These are phyloP conservation scores for Panonychus citri DNA, from an alignment of 1,140 invertebrate species.

Conservation along the genomic window DNA sequence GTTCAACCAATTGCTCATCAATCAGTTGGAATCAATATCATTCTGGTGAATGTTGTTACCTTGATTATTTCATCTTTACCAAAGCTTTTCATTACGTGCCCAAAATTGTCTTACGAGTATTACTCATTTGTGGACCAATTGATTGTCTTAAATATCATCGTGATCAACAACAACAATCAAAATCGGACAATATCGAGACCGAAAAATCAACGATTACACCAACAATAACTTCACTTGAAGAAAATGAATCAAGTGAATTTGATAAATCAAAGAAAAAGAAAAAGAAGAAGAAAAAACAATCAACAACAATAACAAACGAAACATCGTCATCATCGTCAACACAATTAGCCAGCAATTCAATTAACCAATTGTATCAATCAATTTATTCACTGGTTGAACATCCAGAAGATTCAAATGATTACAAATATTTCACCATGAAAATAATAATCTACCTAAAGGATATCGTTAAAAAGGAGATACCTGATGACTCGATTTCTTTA, in stretches of 20 bases:
- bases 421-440: conserved; percentile 25
- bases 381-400: conserved; percentile 8
- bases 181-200: neutral
- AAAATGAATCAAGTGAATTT: neutral
- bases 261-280: neutral
- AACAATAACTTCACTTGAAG: neutral
- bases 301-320: too few relatives aligned
- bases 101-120: neutral
- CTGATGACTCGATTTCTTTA: too few relatives aligned
- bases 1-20: conserved; percentile 26
- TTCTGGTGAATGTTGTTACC: neutral
- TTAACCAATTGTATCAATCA: too few relatives aligned
- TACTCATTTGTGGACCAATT: neutral
- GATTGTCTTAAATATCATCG: neutral
- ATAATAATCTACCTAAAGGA: conserved; percentile 36
- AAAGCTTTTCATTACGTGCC: neutral
- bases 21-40: neutral
- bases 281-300: too few relatives aligned
- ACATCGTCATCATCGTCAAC: too few relatives aligned
- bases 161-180: neutral
- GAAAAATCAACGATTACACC: neutral
- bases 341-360: too few relatives aligned
- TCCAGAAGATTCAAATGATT: conserved; percentile 3
- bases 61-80: neutral
- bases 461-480: too few relatives aligned